Evolutionary conservation across 2,113 vertebrate genomes (phyloP).

Genomic region (Oplegnathus fasciatus): DNA sequence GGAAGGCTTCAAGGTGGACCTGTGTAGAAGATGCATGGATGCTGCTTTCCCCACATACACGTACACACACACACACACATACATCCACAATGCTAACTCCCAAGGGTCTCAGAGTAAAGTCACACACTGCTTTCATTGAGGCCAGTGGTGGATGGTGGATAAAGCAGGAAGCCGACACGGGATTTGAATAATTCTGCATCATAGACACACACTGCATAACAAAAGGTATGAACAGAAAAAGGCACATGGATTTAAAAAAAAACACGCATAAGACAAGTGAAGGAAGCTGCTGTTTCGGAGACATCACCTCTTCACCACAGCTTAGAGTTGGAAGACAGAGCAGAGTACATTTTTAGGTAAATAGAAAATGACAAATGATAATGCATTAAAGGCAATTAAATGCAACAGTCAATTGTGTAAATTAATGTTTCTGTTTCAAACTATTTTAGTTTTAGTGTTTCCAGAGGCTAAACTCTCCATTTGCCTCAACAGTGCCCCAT

Average conservation of each 20-base stretch:
- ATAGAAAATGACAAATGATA: neutral
- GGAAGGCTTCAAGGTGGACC: conserved; percentile 73
- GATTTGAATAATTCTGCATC: conserved; percentile 85
- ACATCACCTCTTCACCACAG: conserved; percentile 24
- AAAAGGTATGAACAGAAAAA: conserved; percentile 62
- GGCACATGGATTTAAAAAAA: conserved; percentile 2
- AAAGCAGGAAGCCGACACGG: conserved; percentile 61
- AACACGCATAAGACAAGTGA: conserved; percentile 7
- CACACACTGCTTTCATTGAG: conserved; percentile 68
- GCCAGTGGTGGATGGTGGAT: conserved; percentile 59
- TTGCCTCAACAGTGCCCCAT: neutral
- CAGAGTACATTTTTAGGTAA: conserved; percentile 19
- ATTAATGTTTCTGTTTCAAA: neutral
- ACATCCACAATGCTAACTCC: conserved; percentile 50
- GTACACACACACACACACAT: neutral
- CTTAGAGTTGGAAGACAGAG: neutral
- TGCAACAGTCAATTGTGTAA: neutral
- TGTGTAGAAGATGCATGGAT: conserved; percentile 50
- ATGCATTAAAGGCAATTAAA: neutral
- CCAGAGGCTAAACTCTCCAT: no score
- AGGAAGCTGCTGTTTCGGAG: conserved; percentile 65
- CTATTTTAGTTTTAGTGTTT: neutral
- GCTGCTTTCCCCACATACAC: neutral
- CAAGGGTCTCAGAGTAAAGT: conserved; percentile 62
- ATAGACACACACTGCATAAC: conserved; percentile 72